Evolutionary conservation across 2,888 invertebrate species (phyloP).

Genomic region (Tetragonula carbonaria): DNA sequence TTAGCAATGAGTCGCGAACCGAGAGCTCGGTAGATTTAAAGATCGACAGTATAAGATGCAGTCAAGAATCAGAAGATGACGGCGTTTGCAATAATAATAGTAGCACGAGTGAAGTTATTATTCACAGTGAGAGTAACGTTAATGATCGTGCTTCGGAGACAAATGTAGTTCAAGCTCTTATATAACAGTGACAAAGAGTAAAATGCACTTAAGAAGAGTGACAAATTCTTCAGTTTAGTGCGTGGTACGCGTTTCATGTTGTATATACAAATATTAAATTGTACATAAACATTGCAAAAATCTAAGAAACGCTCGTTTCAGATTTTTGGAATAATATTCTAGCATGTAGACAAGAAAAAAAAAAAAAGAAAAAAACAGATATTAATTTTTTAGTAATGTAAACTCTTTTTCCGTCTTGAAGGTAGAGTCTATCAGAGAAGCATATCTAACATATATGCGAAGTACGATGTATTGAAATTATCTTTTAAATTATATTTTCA

Average conservation of each 20-base stretch:
- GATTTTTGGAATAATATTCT: slow-evolving; percentile 38
- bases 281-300: slow-evolving; percentile 54
- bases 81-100: slow-evolving; percentile 19
- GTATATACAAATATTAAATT: slow-evolving; percentile 49
- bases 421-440: slow-evolving; percentile 31
- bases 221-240: slow-evolving; percentile 2
- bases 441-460: slow-evolving; percentile 43
- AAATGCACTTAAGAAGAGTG: slow-evolving; percentile 20
- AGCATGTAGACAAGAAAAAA: slow-evolving; percentile 20
- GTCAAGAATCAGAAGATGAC: slow-evolving; percentile 44
- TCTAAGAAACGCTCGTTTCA: slow-evolving; percentile 34
- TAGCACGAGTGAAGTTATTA: slow-evolving; percentile 11
- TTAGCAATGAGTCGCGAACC: slow-evolving; percentile 36
- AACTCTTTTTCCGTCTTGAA: slow-evolving; percentile 31
- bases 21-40: slow-evolving; percentile 60
- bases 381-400: slow-evolving; percentile 34
- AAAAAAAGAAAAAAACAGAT: neutral
- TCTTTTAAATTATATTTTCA: slow-evolving; percentile 68
- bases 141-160: neutral
- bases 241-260: slow-evolving; percentile 21
- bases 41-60: slow-evolving; percentile 54
- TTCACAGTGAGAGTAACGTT: slow-evolving; percentile 6
- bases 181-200: slow-evolving; percentile 53
- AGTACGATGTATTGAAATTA: slow-evolving; percentile 42
- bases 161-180: slow-evolving; percentile 20